A percentile compares a stretch with the other conserved stretches of the same genome.
Evolutionary conservation across 2,888 invertebrate genomes (phyloP).

Genomic region (Phorcus lineatus): DNA sequence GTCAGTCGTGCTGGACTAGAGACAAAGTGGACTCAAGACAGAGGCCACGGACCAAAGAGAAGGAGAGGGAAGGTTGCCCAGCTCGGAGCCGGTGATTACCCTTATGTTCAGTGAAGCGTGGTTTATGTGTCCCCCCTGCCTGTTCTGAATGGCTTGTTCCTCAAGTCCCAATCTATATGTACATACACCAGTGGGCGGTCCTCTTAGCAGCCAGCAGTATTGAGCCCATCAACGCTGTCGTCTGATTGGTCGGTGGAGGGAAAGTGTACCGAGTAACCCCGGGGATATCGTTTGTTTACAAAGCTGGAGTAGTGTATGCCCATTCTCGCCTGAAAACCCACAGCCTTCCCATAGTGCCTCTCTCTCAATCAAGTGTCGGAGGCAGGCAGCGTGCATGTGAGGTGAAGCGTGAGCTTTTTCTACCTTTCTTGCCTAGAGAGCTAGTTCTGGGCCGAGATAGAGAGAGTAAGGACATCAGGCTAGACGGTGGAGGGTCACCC

Average conservation of each 20-base stretch:
- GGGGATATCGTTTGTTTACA: slow-evolving; percentile 52
- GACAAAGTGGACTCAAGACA: neutral
- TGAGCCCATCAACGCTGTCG: neutral
- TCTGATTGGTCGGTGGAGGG: slow-evolving; percentile 53
- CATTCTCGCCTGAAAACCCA: slow-evolving; percentile 19
- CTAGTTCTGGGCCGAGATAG: neutral
- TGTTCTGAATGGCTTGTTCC: slow-evolving; percentile 14
- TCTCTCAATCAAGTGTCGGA: slow-evolving; percentile 5
- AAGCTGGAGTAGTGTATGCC: slow-evolving; percentile 19
- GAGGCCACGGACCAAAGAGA: too few species aligned
- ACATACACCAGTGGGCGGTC: slow-evolving; percentile 1
- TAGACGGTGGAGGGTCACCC: neutral
- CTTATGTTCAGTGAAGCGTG: neutral
- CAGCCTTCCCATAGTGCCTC: slow-evolving; percentile 7
- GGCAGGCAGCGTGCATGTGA: slow-evolving; percentile 9
- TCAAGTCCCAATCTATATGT: slow-evolving; percentile 6
- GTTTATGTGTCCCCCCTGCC: neutral
- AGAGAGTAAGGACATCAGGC: neutral
- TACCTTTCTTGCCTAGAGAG: slow-evolving; percentile 18
- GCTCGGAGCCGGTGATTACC: neutral
- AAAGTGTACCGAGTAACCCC: slow-evolving; percentile 60
- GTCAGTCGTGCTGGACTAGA: neutral
- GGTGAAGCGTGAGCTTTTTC: slow-evolving; percentile 21
- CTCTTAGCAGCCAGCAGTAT: neutral
- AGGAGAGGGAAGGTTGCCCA: too few species aligned